A percentile compares a stretch with the other conserved stretches of the same genome.
phyloP scores from a whole-genome alignment of 2,797 vertebrate genomes.

The Etheostoma perlongum region DNA sequence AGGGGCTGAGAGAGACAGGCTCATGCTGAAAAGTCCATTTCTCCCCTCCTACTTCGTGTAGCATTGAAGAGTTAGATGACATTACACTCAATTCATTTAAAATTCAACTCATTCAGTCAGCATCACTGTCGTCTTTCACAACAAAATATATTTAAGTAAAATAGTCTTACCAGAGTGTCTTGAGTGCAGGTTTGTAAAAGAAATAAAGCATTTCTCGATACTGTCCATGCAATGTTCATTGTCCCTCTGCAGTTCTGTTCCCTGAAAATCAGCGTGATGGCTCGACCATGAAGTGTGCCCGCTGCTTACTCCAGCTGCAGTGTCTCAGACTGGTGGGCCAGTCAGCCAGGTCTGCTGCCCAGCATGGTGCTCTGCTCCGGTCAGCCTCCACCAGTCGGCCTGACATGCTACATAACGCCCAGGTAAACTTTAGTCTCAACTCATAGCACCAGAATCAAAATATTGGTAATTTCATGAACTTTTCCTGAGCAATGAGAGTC shows the following conservation, averaged over 20 bases:
- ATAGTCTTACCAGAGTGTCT: too few species aligned
- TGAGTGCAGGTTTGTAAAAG: neutral
- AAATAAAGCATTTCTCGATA: neutral
- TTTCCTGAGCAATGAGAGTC: neutral
- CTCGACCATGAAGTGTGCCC: constrained; percentile 70
- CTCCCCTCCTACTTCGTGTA: too few species aligned
- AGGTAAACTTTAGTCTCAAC: constrained; percentile 49
- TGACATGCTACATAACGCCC: neutral
- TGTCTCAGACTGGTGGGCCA: constrained; percentile 25
- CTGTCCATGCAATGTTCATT: neutral
- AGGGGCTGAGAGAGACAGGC: too few species aligned
- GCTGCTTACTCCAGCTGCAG: constrained; percentile 67
- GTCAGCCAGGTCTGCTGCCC: constrained; percentile 31
- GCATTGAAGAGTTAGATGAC: too few species aligned
- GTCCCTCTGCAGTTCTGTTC: neutral
- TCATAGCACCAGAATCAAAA: neutral
- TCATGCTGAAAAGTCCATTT: too few species aligned
- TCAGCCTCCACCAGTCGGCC: constrained; percentile 4
- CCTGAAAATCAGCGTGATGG: constrained; percentile 11
- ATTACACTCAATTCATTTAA: neutral
- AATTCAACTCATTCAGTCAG: neutral
- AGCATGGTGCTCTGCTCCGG: neutral
- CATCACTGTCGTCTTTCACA: neutral
- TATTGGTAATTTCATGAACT: neutral
- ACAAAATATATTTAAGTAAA: neutral